A percentile compares a stretch with the other conserved stretches of the same genome.
Evolutionary conservation across 2,113 vertebrate species (phyloP).

Genomic region (Donacobius atricapilla): DNA sequence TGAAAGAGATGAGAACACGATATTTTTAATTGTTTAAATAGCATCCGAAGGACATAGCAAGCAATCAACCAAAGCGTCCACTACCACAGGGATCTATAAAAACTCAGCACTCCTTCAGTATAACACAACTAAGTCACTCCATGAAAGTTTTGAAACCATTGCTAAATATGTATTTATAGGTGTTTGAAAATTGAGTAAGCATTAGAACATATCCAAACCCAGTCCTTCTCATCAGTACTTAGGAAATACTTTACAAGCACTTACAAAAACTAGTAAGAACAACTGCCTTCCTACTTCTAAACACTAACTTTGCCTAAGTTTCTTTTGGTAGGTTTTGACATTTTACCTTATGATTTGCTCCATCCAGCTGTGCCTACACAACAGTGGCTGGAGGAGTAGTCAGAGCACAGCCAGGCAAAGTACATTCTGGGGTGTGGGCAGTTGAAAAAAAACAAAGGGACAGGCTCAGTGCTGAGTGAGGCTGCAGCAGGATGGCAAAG

Average conservation of each 20-base stretch:
- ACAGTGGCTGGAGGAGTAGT: not conserved
- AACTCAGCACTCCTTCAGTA: not conserved
- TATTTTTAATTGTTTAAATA: not conserved
- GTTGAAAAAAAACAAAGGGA: not conserved
- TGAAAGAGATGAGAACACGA: not conserved
- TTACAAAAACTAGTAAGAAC: not conserved
- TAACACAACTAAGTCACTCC: not conserved
- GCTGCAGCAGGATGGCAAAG: not conserved
- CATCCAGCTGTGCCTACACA: not conserved
- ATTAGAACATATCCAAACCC: not conserved
- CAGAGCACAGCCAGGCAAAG: rapidly evolving
- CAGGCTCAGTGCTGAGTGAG: not conserved
- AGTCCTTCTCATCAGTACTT: not conserved
- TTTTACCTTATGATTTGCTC: not conserved
- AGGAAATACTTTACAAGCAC: not conserved
- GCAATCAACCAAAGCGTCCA: rapidly evolving
- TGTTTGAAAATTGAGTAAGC: not conserved
- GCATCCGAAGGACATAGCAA: not conserved
- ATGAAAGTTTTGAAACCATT: not conserved
- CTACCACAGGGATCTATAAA: not conserved
- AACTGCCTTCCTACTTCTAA: not conserved
- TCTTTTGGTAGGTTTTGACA: not conserved
- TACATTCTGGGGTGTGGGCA: not conserved
- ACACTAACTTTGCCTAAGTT: not conserved
- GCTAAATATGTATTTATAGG: not conserved